Evolutionary conservation across 1,140 invertebrate genomes (phyloP), one percentile per base, ranked within the genome.

Genomic region (Drosophila micromelanica): DNA sequence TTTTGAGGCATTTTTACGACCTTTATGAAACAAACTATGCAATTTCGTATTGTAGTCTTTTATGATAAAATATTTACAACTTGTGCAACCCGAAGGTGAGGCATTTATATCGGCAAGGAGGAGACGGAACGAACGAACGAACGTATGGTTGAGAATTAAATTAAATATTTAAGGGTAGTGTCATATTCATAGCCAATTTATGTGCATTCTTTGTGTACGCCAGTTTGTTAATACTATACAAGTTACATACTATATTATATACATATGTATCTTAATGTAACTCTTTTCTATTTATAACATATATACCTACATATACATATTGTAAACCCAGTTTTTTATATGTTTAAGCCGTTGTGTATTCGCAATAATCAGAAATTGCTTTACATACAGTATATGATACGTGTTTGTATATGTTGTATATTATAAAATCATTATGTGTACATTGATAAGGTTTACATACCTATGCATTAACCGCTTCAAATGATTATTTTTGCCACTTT

Each of bases 1-100:
- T 87, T 87, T 87, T 89, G 79, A 90, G 63, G 84, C 84, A 85
- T 89, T 87, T 87, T 87, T 89, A 80, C 76, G 55, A 77, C 65
- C 64, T 73, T 62, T 69, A 73, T 81, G 48, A 74, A 70, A 69
- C 55, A 62, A 69, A 78, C 62, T 63, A 52, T 63, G 32, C 54
- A 52, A 64, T 60, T 56, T 65, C 60, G 48, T 45, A 70, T 27
- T 77, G 61, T 78, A 62, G 62, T 76, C 76, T 68, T 73, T 73
- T 74, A 74, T 59, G 54, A 80, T 74, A 60, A 74, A 81, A 74
- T 72, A 78, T 78, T 82, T 78, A 86, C 73, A 80, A 67, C 48
- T 73, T 71, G 37, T 75, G 61, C 59, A 57, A 63, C 69, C 45
- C 43, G 30, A 23, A 45, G 49, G 62, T 37, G 43, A 61, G 64